Conservation (phyloP, 1,140 invertebrate genomes). For the Cataglyphis hispanica region DNA sequence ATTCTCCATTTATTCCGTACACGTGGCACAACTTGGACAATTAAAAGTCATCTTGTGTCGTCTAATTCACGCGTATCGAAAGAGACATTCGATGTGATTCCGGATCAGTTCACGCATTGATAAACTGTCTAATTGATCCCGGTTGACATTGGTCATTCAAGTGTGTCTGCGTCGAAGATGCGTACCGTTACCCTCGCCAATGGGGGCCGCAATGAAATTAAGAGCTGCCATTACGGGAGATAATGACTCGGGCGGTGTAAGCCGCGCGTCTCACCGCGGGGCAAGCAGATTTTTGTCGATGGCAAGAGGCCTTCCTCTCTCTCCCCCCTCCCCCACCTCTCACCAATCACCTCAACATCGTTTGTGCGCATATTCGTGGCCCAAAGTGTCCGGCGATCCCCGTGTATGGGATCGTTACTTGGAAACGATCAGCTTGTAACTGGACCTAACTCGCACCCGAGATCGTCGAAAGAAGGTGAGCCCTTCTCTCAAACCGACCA, state of each 20-base stretch:
- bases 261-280: constrained; percentile 45
- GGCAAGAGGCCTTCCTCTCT: not conserved
- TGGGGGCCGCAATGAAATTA: constrained; percentile 57
- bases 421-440: constrained; percentile 56
- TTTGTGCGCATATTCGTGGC: constrained; percentile 14
- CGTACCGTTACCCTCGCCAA: constrained; percentile 36
- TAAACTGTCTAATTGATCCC: not conserved
- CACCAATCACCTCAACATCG: constrained; percentile 34
- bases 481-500: not conserved
- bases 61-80: not conserved
- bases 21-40: not conserved
- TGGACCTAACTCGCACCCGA: constrained; percentile 54
- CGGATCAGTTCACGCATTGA: not conserved
- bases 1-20: not conserved
- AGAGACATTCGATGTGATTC: not conserved
- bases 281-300: constrained; percentile 26
- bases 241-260: constrained; percentile 51
- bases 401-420: constrained; percentile 45
- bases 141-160: constrained; percentile 9
- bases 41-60: not conserved
- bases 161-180: not conserved
- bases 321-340: too few relatives aligned
- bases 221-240: constrained; percentile 55
- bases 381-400: not conserved
- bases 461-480: constrained; percentile 23